Base-by-base conservation (phyloP, 2,888 invertebrate species). In the Oeneis ivallda region DNA sequence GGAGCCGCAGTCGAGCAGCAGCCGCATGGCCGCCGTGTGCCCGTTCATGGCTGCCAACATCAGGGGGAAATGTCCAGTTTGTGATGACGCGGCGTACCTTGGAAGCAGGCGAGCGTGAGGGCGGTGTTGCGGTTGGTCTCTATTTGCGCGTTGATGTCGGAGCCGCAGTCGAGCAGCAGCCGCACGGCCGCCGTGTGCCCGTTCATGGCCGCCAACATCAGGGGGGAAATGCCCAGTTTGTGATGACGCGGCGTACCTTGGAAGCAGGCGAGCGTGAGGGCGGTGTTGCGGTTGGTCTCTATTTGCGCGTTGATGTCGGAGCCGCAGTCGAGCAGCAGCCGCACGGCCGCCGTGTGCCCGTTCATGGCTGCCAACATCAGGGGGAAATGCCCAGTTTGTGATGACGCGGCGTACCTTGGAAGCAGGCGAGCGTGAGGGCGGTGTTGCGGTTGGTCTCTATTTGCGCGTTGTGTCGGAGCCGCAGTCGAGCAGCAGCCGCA, bases 301-400 rank as follows among this genome's bases (percentile, higher is more conserved):
- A 99, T 99, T 93, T 98, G 98, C 72, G 99, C 99, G 93, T 99
- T 99, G 78, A 99, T 99, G 86, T 99, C 99, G 78, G 98, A 98
- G 72, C 99, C 99, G 95, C 98, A 98, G 87, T 99, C 99, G 66
- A 99, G 93, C 66, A 99, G 93, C 70, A 99, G 91, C 79, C 97
- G 96, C 53, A 99, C 99, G 52, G 99, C 99, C 68, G 97, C 97
- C 80, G 89, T 83, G 92, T 93, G 89, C 0, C 99, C 99, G 93
- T 99, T 99, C 99, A 99, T 99, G 32, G 99, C 98, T 17, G 99
- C 99, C 80, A 99, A 88, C 99, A 99, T 99, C 63, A 99, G 93
- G 5, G 99, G 99, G 1, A 8, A 32, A 39, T 37, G 15, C n/a
- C n/a, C 10, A 34, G 53, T 53, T 53, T 32, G 34, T 32, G 32